Conservation (phyloP, 1,140 invertebrate species). For the Drosophila subpulchrella region DNA sequence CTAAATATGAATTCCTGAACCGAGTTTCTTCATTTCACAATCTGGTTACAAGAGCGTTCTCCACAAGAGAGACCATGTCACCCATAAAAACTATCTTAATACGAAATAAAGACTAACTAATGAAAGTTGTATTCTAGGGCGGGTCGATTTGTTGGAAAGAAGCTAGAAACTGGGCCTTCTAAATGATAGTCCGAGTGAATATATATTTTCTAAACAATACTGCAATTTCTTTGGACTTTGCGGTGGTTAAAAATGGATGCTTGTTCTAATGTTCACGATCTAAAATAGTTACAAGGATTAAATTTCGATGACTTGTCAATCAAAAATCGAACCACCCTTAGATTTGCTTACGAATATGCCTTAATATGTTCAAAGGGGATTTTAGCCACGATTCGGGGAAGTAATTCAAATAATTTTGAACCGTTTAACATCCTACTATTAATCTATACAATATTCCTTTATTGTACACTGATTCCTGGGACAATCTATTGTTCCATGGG, state of each 20-base stretch:
- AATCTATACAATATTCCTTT: background rate
- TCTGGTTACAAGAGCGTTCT: constrained; percentile 22
- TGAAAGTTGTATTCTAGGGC: constrained; percentile 26
- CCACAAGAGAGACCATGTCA: constrained; percentile 38
- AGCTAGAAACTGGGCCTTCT: background rate
- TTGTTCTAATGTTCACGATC: no score
- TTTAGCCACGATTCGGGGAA: constrained; percentile 3
- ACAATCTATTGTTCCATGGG: constrained; percentile 75
- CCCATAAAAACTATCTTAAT: constrained; percentile 42
- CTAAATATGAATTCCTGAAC: constrained; percentile 75
- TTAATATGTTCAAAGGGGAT: constrained; percentile 5
- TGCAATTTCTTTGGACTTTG: background rate
- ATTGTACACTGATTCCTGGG: constrained; percentile 4
- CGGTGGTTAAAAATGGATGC: background rate
- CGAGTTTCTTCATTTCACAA: constrained; percentile 53
- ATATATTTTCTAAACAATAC: background rate
- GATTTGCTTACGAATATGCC: constrained; percentile 12
- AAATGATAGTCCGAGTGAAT: background rate
- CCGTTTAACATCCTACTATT: constrained; percentile 9
- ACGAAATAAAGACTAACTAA: constrained; percentile 60
- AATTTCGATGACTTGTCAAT: background rate
- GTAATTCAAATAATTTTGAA: constrained; percentile 14
- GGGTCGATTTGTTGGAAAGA: constrained; percentile 21
- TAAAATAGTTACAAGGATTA: background rate
- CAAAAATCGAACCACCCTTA: constrained; percentile 21